These are phyloP conservation scores for Nematolebias whitei DNA, from an alignment of 2,113 vertebrate species.

Conservation along the genomic window DNA sequence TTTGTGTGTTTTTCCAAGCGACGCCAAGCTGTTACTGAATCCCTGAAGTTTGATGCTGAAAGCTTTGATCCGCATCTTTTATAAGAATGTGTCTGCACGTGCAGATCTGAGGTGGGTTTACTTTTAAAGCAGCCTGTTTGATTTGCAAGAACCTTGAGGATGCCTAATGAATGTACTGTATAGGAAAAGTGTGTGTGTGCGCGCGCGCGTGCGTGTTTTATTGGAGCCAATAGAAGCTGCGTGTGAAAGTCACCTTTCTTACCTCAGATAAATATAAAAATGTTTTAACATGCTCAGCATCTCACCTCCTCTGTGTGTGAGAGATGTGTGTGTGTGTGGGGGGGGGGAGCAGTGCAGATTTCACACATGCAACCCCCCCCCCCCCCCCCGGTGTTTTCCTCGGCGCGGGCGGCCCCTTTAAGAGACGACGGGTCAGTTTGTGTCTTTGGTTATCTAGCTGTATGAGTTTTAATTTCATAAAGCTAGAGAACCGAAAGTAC, in stretches of 20 bases:
- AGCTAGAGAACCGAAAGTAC: conserved; percentile 99
- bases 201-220: background rate
- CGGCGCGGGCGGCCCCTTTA: conserved; percentile 78
- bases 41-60: background rate
- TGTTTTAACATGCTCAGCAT: conserved; percentile 14
- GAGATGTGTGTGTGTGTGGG: conserved; percentile 17
- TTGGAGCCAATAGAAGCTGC: background rate
- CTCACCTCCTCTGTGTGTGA: conserved; percentile 17
- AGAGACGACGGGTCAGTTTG: conserved; percentile 86
- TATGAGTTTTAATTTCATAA: conserved; percentile 99
- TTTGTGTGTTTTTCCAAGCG: conserved; percentile 5
- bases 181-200: conserved; percentile 1
- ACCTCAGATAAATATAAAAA: conserved; percentile 5
- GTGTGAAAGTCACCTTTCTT: conserved; percentile 7
- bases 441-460: conserved; percentile 99
- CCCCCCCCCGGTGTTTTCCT: conserved; percentile 24
- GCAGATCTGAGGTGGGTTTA: background rate
- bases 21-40: background rate
- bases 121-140: background rate
- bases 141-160: background rate
- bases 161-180: too few species aligned
- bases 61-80: background rate
- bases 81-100: background rate
- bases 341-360: conserved; percentile 50
- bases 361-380: conserved; percentile 28